These are phyloP conservation scores for Glossosoma conforme DNA, from an alignment of 1,140 invertebrate species.

Conservation along the genomic window DNA sequence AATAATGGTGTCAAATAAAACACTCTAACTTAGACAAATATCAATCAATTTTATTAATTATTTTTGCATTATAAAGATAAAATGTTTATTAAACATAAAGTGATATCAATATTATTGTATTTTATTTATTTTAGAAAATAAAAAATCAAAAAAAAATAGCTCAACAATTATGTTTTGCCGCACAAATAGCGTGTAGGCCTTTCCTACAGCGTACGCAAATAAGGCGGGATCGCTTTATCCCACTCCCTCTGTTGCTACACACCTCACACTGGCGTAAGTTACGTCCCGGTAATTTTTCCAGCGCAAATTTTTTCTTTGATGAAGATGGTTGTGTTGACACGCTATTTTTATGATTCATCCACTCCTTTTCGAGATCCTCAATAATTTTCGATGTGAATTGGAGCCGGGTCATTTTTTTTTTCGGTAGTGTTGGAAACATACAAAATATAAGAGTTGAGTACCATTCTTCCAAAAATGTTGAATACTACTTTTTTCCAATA, in stretches of 20 bases:
- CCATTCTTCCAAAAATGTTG: conserved; percentile 26
- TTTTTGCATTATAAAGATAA: too few relatives aligned
- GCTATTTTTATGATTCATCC: conserved; percentile 19
- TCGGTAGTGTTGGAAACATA: conserved; percentile 15
- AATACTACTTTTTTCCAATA: conserved; percentile 29
- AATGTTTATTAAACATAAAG: too few relatives aligned
- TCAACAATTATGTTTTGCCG: too few relatives aligned
- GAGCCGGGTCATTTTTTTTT: conserved; percentile 18
- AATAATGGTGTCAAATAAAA: too few relatives aligned
- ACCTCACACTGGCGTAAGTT: conserved; percentile 21
- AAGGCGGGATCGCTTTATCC: conserved; percentile 21
- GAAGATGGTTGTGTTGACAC: conserved; percentile 10
- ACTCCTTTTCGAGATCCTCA: conserved; percentile 21
- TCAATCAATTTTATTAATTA: too few relatives aligned
- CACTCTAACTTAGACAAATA: too few relatives aligned
- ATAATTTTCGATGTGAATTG: conserved; percentile 25
- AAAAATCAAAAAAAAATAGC: too few relatives aligned
- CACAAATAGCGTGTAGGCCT: conserved; percentile 25
- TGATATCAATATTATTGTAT: too few relatives aligned
- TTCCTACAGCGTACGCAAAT: conserved; percentile 15
- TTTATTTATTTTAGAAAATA: too few relatives aligned
- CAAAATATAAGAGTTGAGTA: conserved; percentile 24
- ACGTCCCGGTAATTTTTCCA: conserved; percentile 19
- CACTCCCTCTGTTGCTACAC: conserved; percentile 17
- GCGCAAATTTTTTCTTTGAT: conserved; percentile 20